These are phyloP conservation scores for Nymphalis c-album DNA, from an alignment of 2,888 invertebrate species.

Conservation along the genomic window DNA sequence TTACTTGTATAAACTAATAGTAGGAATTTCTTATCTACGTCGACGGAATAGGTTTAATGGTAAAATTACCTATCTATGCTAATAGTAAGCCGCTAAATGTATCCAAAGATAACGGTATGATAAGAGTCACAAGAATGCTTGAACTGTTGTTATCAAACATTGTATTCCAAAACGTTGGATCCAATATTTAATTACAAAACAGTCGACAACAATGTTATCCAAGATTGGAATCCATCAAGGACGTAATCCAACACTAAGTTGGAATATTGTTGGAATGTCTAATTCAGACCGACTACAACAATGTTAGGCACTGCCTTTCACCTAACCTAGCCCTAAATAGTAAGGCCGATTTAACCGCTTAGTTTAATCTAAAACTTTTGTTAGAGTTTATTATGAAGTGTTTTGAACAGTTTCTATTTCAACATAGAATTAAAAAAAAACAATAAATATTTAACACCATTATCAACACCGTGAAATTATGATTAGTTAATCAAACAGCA, in stretches of 20 bases:
- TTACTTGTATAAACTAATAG: no score
- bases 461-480: no score
- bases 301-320: constrained; percentile 33
- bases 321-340: constrained; percentile 39
- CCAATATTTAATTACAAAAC: no score
- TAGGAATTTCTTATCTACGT: no score
- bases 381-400: not conserved
- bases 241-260: constrained; percentile 5
- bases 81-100: not conserved
- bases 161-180: not conserved
- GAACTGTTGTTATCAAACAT: not conserved
- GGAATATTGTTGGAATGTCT: constrained; percentile 13
- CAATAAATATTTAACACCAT: no score
- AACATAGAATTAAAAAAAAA: no score
- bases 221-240: constrained; percentile 8
- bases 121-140: not conserved
- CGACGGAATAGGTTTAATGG: no score
- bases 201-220: not conserved
- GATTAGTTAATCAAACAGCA: no score
- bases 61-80: not conserved
- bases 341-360: constrained; percentile 25
- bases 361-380: constrained; percentile 2
- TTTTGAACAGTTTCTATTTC: not conserved
- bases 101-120: not conserved
- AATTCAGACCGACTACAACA: constrained; percentile 20